phyloP scores from a whole-genome alignment of 2,797 vertebrate species.

The Melopsittacus undulatus region DNA sequence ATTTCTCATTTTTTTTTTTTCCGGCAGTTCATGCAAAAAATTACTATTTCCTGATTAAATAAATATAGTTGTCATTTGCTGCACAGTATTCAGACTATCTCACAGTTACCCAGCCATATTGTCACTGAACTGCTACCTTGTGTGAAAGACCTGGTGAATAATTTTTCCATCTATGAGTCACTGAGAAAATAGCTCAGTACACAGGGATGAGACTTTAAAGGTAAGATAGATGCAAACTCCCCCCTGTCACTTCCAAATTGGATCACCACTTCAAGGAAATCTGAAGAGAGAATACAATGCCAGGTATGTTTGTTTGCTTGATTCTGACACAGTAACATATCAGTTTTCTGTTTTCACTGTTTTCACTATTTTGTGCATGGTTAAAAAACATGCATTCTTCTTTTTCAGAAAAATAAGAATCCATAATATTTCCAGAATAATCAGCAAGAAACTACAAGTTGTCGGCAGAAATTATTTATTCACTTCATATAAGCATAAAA shows the following conservation, averaged over 20 bases:
- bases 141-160: background rate
- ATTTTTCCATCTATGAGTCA: background rate
- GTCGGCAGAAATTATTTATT: background rate
- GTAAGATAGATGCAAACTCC: fast-evolving
- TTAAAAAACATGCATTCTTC: background rate
- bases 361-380: background rate
- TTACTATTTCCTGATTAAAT: background rate
- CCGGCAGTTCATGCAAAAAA: background rate
- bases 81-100: background rate
- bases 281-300: background rate
- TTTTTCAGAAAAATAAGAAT: background rate
- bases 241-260: fast-evolving
- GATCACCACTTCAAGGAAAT: background rate
- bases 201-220: background rate
- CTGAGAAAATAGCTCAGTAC: background rate
- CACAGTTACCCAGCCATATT: background rate
- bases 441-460: background rate
- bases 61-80: background rate
- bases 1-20: background rate
- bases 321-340: background rate
- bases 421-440: background rate
- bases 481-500: background rate
- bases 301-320: background rate
- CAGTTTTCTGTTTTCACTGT: background rate
- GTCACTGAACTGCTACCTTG: background rate